A percentile compares a stretch with the other conserved stretches of the same genome.
These are phyloP conservation scores for Neodiprion fabricii DNA, from an alignment of 1,140 invertebrate genomes.

Conservation along the genomic window DNA sequence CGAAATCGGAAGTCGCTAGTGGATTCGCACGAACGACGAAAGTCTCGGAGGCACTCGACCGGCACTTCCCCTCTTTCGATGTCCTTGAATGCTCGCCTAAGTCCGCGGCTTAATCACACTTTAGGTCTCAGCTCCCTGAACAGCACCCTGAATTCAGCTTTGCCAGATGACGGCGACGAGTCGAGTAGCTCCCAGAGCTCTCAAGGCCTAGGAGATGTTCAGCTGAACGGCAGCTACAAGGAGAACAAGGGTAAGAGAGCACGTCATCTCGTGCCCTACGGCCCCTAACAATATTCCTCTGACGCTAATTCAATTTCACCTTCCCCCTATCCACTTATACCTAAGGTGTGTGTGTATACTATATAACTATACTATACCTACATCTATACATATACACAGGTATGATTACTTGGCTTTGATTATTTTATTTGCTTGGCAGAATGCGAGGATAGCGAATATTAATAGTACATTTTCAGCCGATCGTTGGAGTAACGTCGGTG, in stretches of 20 bases:
- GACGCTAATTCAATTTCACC: conserved; percentile 3
- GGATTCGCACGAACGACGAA: conserved; percentile 73
- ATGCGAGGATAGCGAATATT: not conserved
- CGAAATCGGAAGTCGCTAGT: conserved; percentile 72
- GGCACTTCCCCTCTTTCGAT: conserved; percentile 67
- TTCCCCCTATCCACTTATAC: not conserved
- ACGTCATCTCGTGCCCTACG: not conserved
- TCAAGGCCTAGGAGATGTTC: conserved; percentile 60
- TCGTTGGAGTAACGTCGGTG: not conserved
- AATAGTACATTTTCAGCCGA: not conserved
- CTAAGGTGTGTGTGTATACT: conserved; percentile 12
- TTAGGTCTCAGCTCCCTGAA: conserved; percentile 50
- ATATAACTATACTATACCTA: not conserved
- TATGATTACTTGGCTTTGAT: too few species aligned
- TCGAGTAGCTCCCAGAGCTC: conserved; percentile 65
- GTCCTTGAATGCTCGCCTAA: conserved; percentile 51
- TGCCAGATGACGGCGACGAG: conserved; percentile 62
- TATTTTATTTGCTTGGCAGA: conserved; percentile 4
- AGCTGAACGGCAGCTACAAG: conserved; percentile 66
- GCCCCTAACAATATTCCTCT: conserved; percentile 2
- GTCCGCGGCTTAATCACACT: conserved; percentile 54
- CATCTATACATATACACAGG: too few species aligned
- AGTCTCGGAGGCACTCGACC: conserved; percentile 77
- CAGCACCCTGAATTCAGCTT: conserved; percentile 45
- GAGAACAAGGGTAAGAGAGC: conserved; percentile 61